Conservation (phyloP, 2,113 vertebrate genomes). For the Haplotaxodon microlepis region DNA sequence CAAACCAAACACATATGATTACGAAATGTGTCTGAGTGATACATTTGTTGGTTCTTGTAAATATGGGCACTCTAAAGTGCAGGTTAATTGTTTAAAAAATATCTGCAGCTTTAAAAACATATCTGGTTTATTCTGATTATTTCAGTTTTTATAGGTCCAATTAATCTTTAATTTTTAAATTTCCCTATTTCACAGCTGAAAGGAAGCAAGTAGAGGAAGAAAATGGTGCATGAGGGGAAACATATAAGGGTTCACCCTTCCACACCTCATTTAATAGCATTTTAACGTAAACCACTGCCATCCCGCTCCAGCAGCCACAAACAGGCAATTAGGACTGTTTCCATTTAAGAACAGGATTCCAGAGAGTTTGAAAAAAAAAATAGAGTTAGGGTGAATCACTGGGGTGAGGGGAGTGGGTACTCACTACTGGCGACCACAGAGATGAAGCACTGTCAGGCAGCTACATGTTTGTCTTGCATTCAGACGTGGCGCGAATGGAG, state of each 20-base stretch:
- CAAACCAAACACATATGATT: not conserved
- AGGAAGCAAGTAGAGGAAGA: not conserved
- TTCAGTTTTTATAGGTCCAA: not conserved
- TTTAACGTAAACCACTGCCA: conserved; percentile 28
- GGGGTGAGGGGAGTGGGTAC: not conserved
- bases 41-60: not conserved
- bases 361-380: not conserved
- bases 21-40: not conserved
- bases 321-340: conserved; percentile 20
- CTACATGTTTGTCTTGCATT: conserved; percentile 54
- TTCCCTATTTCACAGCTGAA: not conserved
- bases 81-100: not conserved
- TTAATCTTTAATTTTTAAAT: not conserved
- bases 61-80: not conserved
- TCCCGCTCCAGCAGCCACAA: not conserved
- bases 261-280: conserved; percentile 31
- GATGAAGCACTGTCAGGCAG: conserved; percentile 38
- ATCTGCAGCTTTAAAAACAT: not conserved
- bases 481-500: not conserved
- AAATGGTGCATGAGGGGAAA: not conserved
- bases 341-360: conserved; percentile 16
- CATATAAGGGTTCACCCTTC: conserved; percentile 6
- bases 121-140: not conserved
- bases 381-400: not conserved
- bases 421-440: conserved; percentile 32